phyloP scores from a whole-genome alignment of 2,888 invertebrate genomes.

The Gymnoscelis rufifasciata region DNA sequence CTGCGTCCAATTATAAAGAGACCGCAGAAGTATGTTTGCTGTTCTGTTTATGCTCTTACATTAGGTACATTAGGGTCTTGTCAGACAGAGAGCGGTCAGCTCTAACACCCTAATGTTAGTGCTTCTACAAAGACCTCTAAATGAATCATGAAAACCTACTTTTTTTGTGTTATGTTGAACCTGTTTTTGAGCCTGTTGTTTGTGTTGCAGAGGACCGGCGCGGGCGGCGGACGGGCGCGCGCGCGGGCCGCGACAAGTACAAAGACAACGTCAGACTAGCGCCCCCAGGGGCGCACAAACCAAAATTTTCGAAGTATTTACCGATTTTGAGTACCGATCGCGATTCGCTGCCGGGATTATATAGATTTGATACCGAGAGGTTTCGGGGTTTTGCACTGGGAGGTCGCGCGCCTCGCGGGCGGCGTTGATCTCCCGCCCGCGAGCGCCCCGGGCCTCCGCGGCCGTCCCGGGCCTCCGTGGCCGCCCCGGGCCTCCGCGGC shows the following conservation, averaged over 20 bases:
- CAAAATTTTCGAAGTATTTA: constrained; percentile 29
- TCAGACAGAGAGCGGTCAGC: too few relatives aligned
- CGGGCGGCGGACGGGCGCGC: not conserved
- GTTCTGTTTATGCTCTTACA: too few relatives aligned
- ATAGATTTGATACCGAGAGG: constrained; percentile 20
- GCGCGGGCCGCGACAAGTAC: constrained; percentile 20
- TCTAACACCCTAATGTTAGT: too few relatives aligned
- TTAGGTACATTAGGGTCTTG: too few relatives aligned
- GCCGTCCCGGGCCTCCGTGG: constrained; percentile 4
- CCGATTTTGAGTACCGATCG: constrained; percentile 27
- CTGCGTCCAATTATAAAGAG: too few relatives aligned
- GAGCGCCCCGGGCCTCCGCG: not conserved
- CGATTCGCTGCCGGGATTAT: constrained; percentile 23
- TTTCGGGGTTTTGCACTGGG: constrained; percentile 20
- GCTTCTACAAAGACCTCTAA: too few relatives aligned
- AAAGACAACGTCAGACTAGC: constrained; percentile 23
- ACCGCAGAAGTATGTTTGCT: too few relatives aligned
- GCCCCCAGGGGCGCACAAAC: constrained; percentile 8
- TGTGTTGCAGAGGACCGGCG: not conserved
- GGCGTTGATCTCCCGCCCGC: constrained; percentile 1
- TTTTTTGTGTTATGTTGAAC: too few relatives aligned
- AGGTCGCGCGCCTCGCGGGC: constrained; percentile 11
- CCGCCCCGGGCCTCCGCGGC: not conserved
- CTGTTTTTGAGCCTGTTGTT: too few relatives aligned
- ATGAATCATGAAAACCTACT: too few relatives aligned